These are phyloP conservation scores for Sebastes paucispinis DNA, from an alignment of 2,797 vertebrate genomes.

Conservation along the genomic window DNA sequence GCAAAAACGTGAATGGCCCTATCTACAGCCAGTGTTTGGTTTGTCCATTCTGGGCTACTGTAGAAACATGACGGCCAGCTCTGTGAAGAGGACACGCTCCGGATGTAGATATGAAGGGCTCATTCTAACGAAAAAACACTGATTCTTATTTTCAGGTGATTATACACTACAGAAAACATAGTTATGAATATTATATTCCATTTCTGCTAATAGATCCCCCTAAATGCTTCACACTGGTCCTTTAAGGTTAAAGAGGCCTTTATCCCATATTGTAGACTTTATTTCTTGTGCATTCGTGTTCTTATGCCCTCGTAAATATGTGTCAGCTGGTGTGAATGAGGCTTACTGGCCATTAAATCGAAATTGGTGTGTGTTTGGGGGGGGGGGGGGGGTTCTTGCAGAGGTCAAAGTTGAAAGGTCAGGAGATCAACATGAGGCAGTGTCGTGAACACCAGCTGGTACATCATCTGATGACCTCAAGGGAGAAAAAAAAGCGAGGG, in stretches of 20 bases:
- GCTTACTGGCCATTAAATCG: constrained; percentile 28
- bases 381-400: not conserved
- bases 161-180: no score
- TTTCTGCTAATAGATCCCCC: no score
- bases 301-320: constrained; percentile 8
- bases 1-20: no score
- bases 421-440: constrained; percentile 58
- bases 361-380: not conserved
- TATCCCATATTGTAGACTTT: not conserved
- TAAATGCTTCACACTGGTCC: not conserved
- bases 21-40: no score
- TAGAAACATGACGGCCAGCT: no score
- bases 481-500: not conserved
- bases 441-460: constrained; percentile 69
- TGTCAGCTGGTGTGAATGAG: constrained; percentile 36
- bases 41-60: no score
- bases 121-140: no score
- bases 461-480: constrained; percentile 44
- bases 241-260: not conserved
- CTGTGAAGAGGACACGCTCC: no score
- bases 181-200: no score
- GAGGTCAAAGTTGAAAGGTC: constrained; percentile 68
- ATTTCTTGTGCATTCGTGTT: not conserved
- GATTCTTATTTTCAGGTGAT: no score
- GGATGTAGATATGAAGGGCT: no score